These are phyloP conservation scores for Steinernema hermaphroditum DNA, from an alignment of 2,888 invertebrate genomes.

Conservation along the genomic window DNA sequence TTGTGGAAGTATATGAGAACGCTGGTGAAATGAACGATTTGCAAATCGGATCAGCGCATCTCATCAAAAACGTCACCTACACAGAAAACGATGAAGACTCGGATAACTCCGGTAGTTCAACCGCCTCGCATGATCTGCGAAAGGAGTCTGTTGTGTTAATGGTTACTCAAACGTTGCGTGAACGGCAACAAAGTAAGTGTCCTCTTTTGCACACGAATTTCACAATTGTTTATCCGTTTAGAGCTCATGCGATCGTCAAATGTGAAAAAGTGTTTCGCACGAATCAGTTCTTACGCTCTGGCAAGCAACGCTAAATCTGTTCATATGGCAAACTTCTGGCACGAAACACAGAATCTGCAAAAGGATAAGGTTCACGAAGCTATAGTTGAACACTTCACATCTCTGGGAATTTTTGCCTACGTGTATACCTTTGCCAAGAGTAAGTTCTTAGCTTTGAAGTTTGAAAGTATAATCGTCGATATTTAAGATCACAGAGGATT, in stretches of 20 bases:
- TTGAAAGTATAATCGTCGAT: too few relatives aligned
- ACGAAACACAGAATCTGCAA: constrained; percentile 29
- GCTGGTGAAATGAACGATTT: not conserved
- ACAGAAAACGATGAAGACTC: not conserved
- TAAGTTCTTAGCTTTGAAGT: too few relatives aligned
- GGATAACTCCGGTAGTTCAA: not conserved
- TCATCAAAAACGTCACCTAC: not conserved
- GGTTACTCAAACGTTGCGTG: not conserved
- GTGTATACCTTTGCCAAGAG: not conserved
- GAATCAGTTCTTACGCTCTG: constrained; percentile 33
- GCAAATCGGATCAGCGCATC: not conserved
- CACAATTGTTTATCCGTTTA: not conserved
- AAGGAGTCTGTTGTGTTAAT: not conserved
- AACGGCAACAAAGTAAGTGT: not conserved
- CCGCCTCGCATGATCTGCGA: not conserved
- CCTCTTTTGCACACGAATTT: too few relatives aligned
- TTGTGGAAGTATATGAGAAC: not conserved
- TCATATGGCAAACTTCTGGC: constrained; percentile 38
- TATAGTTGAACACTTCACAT: not conserved
- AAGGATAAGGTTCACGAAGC: not conserved
- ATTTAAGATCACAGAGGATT: too few relatives aligned
- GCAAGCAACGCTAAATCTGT: constrained; percentile 32
- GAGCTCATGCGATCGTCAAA: not conserved
- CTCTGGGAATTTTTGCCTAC: not conserved
- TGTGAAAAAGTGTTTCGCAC: constrained; percentile 30